phyloP scores from a whole-genome alignment of 2,797 vertebrate genomes.

The Coregonus suidteri region DNA sequence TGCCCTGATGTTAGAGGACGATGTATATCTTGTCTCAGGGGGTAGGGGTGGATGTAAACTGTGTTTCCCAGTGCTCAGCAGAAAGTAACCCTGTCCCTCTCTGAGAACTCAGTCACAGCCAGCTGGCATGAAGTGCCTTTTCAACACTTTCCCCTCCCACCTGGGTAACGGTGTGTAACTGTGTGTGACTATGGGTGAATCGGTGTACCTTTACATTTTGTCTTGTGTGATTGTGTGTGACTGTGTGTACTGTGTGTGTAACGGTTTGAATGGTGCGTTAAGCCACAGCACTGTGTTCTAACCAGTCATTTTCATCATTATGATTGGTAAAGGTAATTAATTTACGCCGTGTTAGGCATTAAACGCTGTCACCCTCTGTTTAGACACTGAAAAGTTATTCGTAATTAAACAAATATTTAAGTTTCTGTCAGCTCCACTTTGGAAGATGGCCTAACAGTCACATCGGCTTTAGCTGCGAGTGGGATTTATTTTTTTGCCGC shows the following conservation, averaged over 20 bases:
- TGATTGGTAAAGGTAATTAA: not conserved
- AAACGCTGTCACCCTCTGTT: not conserved
- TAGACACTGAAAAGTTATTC: not conserved
- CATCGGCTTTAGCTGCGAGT: not conserved
- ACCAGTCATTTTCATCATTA: conserved; percentile 15
- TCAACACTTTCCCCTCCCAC: conserved; percentile 54
- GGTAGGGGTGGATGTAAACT: conserved; percentile 29
- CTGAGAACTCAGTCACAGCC: conserved; percentile 45
- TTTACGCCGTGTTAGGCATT: not conserved
- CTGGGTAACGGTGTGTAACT: not conserved
- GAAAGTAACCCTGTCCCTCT: conserved; percentile 38
- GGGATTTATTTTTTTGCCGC: not conserved
- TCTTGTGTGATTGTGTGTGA: not conserved
- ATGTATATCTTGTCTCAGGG: not conserved
- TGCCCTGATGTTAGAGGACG: not conserved
- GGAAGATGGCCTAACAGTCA: not conserved
- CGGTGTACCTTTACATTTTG: not conserved
- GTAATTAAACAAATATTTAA: not conserved
- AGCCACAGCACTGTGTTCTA: not conserved
- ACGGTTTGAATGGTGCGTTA: conserved; percentile 14
- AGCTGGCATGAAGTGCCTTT: conserved; percentile 50
- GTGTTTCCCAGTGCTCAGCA: conserved; percentile 69
- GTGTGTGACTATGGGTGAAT: not conserved
- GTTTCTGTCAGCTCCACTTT: not conserved
- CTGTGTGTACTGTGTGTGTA: not conserved